Percentiles rank a stretch among this genome's conserved stretches.
These are phyloP conservation scores for Morus bassanus DNA, from an alignment of 2,797 vertebrate species.

Conservation along the genomic window DNA sequence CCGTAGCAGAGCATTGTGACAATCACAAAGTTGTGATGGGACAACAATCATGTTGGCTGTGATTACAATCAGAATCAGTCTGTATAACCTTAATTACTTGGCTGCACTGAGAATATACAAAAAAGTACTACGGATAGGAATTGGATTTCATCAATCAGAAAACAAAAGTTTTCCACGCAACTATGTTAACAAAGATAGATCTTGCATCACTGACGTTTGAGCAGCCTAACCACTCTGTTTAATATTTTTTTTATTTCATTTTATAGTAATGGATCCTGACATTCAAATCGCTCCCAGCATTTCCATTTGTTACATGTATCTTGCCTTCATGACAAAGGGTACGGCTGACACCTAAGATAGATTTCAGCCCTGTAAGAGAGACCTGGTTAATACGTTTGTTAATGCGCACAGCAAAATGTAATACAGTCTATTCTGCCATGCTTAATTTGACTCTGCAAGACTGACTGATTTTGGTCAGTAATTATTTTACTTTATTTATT, in stretches of 20 bases:
- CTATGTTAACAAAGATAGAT: not conserved
- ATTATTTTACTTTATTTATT: too few species aligned
- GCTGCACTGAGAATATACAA: not conserved
- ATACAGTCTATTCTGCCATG: not conserved
- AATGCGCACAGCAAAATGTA: not conserved
- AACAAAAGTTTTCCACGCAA: not conserved
- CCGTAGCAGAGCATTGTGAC: accelerated
- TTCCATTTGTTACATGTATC: accelerated
- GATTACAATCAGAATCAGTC: not conserved
- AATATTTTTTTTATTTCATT: not conserved
- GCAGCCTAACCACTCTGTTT: not conserved
- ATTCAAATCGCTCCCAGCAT: not conserved
- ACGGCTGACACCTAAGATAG: not conserved
- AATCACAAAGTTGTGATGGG: too few species aligned
- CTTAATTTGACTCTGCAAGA: not conserved
- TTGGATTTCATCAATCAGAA: not conserved
- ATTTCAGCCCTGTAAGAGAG: not conserved
- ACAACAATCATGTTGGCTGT: not conserved
- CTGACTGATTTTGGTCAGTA: not conserved
- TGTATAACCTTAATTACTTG: not conserved
- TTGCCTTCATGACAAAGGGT: not conserved
- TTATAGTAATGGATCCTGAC: not conserved
- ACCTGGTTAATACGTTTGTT: not conserved
- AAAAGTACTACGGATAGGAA: not conserved
- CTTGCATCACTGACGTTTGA: not conserved